Evolutionary conservation across 2,113 vertebrate species (phyloP).

Genomic region (Tragelaphus strepsiceros): DNA sequence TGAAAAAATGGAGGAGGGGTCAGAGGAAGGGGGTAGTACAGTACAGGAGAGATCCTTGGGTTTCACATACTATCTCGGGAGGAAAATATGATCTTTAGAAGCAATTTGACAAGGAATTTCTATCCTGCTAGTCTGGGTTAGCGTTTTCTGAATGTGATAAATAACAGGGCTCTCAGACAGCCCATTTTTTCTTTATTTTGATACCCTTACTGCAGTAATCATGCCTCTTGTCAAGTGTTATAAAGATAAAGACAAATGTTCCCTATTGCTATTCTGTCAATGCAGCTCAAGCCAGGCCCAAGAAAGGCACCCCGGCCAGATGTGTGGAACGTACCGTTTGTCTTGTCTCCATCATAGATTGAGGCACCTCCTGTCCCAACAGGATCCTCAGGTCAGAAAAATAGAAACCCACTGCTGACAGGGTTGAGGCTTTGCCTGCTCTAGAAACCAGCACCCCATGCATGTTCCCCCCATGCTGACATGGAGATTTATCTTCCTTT

Average conservation of each 20-base stretch:
- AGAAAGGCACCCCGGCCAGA: slow-evolving; percentile 69
- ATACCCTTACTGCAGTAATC: slow-evolving; percentile 81
- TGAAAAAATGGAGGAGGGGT: not conserved
- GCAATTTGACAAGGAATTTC: slow-evolving; percentile 75
- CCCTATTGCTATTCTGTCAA: slow-evolving; percentile 80
- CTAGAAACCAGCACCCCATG: not conserved
- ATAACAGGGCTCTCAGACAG: slow-evolving; percentile 65
- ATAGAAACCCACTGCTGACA: not conserved
- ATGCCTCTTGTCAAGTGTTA: slow-evolving; percentile 81
- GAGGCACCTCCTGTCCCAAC: slow-evolving; percentile 42
- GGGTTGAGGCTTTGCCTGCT: not conserved
- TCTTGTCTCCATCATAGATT: slow-evolving; percentile 71
- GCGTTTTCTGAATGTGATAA: slow-evolving; percentile 76
- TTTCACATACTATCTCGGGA: slow-evolving; percentile 47
- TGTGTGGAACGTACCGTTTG: slow-evolving; percentile 70
- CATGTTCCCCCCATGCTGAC: rapidly evolving
- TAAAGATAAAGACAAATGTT: slow-evolving; percentile 81
- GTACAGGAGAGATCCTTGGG: slow-evolving; percentile 39
- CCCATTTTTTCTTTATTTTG: slow-evolving; percentile 74
- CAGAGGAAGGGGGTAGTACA: not conserved
- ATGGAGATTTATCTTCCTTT: slow-evolving; percentile 19
- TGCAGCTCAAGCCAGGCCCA: slow-evolving; percentile 73
- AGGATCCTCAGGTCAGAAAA: slow-evolving; percentile 49
- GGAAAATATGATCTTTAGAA: slow-evolving; percentile 69
- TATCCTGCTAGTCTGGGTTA: slow-evolving; percentile 71